Base-by-base conservation (phyloP, 2,888 invertebrate species). In the Unio pictorum region DNA sequence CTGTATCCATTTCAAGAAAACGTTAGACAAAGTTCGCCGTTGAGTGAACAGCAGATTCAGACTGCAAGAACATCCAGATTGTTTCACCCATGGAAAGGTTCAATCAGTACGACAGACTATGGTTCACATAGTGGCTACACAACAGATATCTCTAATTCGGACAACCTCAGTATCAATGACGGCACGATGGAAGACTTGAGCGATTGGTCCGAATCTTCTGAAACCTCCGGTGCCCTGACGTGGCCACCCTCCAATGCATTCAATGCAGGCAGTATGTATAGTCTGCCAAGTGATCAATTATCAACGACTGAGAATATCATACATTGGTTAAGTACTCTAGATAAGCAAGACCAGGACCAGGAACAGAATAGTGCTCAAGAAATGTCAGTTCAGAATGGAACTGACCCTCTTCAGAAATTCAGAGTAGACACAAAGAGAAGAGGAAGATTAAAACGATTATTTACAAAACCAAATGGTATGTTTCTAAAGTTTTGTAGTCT, bases 161-260 rank as follows among this genome's bases (percentile, higher is more conserved):
- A 80, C 62, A 73, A 76, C 69, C 67, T 76, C 61, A 75, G 75
- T 67, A 71, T 67, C 67, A 75, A 75, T 58, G 73, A 77, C 64
- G 73, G 67, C 59, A 73, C 75, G 1, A 72, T 75, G 77, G 72
- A 64, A 62, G 74, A 73, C 60, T 75, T 73, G 0, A 70, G 73
- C 55, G 71, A 73, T 17, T 75, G 75, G 71, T 70, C 77, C 20
- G 74, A 68, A 55, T 73, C 74, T 5, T 78, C 75, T n/a, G 76
- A 77, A 61, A 80, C 81, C 26, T 79, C 76, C 61, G 68, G 72
- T 45, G 80, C 80, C 7, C 56, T 74, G 23, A 80, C 81, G 59
- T 82, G 81, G 81, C 79, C 81, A n/a, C 81, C 79, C 20, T 76
- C 79, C 20, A 78, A 75, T 23, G 68, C 72, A n/a, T 69, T 75